Percentiles rank a stretch among this genome's conserved stretches.
Conservation (phyloP, 2,797 vertebrate genomes). For the Rhabdophis nuchalis region DNA sequence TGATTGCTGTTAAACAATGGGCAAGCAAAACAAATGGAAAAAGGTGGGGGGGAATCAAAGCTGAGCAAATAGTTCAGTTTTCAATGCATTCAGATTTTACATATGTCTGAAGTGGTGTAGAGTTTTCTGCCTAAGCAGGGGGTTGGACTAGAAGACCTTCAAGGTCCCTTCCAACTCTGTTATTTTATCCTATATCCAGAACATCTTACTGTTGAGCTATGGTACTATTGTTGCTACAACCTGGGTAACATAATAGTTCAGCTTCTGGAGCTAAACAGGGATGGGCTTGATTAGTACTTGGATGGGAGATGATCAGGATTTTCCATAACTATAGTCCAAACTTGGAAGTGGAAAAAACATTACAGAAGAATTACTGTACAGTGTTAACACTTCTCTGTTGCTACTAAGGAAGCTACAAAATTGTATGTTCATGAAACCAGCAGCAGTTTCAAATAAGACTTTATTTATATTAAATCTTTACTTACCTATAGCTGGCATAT, state of each 20-base stretch:
- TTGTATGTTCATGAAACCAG: neutral
- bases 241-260: neutral
- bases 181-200: neutral
- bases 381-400: neutral
- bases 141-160: no score
- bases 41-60: neutral
- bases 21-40: neutral
- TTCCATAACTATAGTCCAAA: neutral
- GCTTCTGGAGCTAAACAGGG: neutral
- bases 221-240: neutral
- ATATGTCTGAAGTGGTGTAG: no score
- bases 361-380: neutral
- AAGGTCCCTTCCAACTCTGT: no score
- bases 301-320: neutral
- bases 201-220: neutral
- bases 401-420: neutral
- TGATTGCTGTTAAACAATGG: neutral
- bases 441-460: neutral
- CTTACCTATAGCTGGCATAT: conserved; percentile 77
- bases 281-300: neutral
- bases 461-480: conserved; percentile 21
- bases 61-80: neutral
- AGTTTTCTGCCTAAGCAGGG: no score
- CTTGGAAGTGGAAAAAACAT: neutral
- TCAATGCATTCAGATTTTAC: neutral